Evolutionary conservation across 2,113 vertebrate species (phyloP).

Genomic region (Cettia cetti): DNA sequence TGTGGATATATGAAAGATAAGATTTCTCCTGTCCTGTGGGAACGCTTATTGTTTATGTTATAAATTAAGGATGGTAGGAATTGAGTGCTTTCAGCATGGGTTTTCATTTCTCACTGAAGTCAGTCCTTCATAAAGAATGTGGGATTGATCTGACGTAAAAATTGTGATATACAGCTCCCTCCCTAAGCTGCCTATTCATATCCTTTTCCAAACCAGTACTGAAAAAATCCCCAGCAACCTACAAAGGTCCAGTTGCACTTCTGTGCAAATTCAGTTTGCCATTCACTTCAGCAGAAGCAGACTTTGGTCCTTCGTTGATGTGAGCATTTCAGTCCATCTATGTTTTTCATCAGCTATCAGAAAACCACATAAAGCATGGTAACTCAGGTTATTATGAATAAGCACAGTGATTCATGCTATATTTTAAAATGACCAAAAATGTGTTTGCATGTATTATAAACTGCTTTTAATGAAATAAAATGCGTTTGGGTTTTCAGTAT

Average conservation of each 20-base stretch:
- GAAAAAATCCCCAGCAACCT: neutral
- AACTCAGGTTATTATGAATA: neutral
- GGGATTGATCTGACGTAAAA: neutral
- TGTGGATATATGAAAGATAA: neutral
- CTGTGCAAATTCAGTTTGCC: neutral
- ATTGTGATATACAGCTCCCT: neutral
- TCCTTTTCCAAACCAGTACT: neutral
- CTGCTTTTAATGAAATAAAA: conserved; percentile 14
- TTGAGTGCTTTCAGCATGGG: neutral
- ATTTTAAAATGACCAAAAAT: neutral
- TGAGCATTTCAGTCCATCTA: neutral
- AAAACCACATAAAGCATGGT: neutral
- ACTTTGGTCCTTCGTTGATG: neutral
- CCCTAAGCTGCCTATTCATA: neutral
- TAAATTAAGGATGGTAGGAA: neutral
- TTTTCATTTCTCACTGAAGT: neutral
- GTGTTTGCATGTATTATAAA: neutral
- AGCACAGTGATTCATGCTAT: neutral
- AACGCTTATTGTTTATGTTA: neutral
- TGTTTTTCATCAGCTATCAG: neutral
- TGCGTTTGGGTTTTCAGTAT: neutral
- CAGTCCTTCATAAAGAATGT: neutral
- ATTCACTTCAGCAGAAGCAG: neutral
- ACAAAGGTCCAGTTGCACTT: neutral
- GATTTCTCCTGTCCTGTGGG: neutral